Evolutionary conservation across 2,888 invertebrate species (phyloP).

Genomic region (Drosophila pullipes): DNA sequence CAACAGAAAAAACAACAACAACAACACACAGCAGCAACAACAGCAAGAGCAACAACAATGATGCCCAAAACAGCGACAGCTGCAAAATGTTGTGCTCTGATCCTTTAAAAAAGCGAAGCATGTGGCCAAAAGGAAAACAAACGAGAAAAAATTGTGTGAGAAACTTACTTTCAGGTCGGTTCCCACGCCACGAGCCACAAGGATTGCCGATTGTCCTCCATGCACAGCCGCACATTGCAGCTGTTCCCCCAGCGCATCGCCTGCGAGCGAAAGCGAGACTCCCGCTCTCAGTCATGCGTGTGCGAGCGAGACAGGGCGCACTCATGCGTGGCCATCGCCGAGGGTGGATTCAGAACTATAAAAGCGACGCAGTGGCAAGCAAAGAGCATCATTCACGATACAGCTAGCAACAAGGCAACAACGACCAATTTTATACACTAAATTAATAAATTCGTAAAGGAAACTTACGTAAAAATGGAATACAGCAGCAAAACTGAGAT

Average conservation of each 20-base stretch:
- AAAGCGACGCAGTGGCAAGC: constrained; percentile 55
- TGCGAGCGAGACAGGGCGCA: constrained; percentile 43
- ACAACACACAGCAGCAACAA: constrained; percentile 17
- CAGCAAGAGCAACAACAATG: constrained; percentile 37
- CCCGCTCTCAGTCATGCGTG: constrained; percentile 28
- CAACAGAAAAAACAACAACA: constrained; percentile 39
- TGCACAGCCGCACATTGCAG: constrained; percentile 65
- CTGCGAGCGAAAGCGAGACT: constrained; percentile 50
- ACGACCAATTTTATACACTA: constrained; percentile 8
- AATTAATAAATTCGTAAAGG: constrained; percentile 9
- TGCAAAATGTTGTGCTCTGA: constrained; percentile 82
- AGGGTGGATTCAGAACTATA: constrained; percentile 78
- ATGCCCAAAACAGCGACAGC: constrained; percentile 81
- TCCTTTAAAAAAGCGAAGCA: constrained; percentile 83
- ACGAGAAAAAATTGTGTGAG: constrained; percentile 84
- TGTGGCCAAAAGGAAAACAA: constrained; percentile 82
- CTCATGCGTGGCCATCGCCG: constrained; percentile 56
- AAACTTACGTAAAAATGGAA: constrained; percentile 67
- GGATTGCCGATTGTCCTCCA: constrained; percentile 79
- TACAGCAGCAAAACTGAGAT: constrained; percentile 92
- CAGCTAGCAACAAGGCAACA: constrained; percentile 62
- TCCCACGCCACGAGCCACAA: constrained; percentile 86
- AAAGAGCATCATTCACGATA: constrained; percentile 73
- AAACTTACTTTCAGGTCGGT: constrained; percentile 84
- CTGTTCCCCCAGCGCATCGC: constrained; percentile 60